These are phyloP conservation scores for Octopus bimaculoides DNA, from an alignment of 1,140 invertebrate genomes.

Conservation along the genomic window DNA sequence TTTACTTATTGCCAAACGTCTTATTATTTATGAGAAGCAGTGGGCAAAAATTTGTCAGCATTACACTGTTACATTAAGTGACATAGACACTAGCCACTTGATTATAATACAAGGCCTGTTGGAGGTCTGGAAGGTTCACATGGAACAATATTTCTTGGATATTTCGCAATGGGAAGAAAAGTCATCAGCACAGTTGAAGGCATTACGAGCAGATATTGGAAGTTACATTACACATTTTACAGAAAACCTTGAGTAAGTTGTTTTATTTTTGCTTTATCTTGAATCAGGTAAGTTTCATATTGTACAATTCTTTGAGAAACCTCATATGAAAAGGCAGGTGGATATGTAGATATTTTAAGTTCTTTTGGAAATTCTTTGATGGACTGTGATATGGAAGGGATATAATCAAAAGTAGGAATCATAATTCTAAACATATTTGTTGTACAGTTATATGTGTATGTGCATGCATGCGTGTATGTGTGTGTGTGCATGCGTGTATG, in stretches of 20 bases:
- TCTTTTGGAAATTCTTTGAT: too few species aligned
- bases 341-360: too few species aligned
- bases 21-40: slow-evolving; percentile 52
- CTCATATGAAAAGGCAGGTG: too few species aligned
- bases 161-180: slow-evolving; percentile 43
- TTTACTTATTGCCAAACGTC: slow-evolving; percentile 50
- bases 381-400: too few species aligned
- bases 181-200: slow-evolving; percentile 35
- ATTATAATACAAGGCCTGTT: slow-evolving; percentile 47
- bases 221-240: slow-evolving; percentile 41
- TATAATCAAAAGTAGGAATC: too few species aligned
- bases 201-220: slow-evolving; percentile 30
- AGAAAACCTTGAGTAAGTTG: slow-evolving; percentile 45
- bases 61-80: slow-evolving; percentile 55
- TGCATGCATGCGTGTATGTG: too few species aligned
- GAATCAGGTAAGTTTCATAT: too few species aligned
- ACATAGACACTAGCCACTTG: slow-evolving; percentile 52
- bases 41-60: slow-evolving; percentile 55
- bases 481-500: too few species aligned
- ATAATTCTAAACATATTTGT: too few species aligned
- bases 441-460: too few species aligned
- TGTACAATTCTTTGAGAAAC: too few species aligned
- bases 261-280: too few species aligned
- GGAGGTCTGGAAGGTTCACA: slow-evolving; percentile 51
- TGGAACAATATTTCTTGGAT: slow-evolving; percentile 47